Evolutionary conservation across 2,888 invertebrate genomes (phyloP).

Genomic region (Plutella xylostella): DNA sequence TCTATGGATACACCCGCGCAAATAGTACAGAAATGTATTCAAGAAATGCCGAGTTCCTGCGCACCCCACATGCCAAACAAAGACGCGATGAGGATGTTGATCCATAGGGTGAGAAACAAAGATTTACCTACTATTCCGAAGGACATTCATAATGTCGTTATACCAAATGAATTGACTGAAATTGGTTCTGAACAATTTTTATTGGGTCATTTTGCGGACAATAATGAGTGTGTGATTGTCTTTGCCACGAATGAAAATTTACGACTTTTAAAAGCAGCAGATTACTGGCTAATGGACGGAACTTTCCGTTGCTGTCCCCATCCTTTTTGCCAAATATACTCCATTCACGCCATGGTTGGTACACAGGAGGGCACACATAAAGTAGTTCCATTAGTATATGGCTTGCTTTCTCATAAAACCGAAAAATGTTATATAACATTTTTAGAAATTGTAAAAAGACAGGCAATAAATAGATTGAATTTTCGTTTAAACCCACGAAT

Average conservation of each 20-base stretch:
- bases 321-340: conserved; percentile 10
- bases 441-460: background rate
- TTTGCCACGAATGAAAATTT: background rate
- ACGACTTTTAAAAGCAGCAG: background rate
- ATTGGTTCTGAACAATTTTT: background rate
- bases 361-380: no score
- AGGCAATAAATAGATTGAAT: background rate
- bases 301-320: conserved; percentile 11
- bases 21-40: background rate
- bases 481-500: background rate
- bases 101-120: conserved; percentile 10
- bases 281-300: conserved; percentile 9
- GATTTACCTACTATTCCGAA: conserved; percentile 8
- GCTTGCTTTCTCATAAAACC: background rate
- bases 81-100: conserved; percentile 10
- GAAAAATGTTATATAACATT: background rate
- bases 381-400: conserved; percentile 4
- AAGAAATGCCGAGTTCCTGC: background rate
- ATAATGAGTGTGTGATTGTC: background rate
- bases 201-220: background rate
- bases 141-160: background rate
- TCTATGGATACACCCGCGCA: background rate
- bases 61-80: conserved; percentile 8
- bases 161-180: background rate
- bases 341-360: conserved; percentile 6